A percentile compares a stretch with the other conserved stretches of the same genome.
phyloP scores from a whole-genome alignment of 2,113 vertebrate genomes.

The Pelmatolapia mariae region DNA sequence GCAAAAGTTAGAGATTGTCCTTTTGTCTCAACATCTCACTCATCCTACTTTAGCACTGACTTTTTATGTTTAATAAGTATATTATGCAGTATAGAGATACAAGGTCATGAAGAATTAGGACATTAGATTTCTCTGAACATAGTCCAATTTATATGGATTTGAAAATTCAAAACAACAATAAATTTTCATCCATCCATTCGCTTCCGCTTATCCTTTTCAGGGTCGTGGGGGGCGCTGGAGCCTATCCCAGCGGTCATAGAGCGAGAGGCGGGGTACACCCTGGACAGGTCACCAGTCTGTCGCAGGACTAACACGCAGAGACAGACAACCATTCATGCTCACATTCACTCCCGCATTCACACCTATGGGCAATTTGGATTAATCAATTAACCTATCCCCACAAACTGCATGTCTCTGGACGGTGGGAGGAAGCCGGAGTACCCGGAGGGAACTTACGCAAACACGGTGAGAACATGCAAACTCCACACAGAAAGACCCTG shows the following conservation, averaged over 20 bases:
- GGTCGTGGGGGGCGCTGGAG: too few relatives aligned
- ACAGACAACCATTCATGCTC: accelerated
- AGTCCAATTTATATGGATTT: background rate
- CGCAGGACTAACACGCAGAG: background rate
- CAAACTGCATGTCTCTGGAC: accelerated
- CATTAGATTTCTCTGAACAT: background rate
- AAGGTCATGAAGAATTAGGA: background rate
- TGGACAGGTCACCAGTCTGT: background rate
- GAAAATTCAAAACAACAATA: background rate
- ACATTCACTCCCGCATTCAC: background rate
- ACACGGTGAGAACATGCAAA: background rate
- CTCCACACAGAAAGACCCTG: background rate
- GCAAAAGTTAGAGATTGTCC: background rate
- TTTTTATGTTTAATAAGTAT: background rate
- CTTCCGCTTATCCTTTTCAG: too few relatives aligned
- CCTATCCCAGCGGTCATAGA: accelerated
- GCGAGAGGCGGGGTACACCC: accelerated
- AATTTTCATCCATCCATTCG: background rate
- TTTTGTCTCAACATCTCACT: background rate
- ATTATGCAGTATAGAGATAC: background rate
- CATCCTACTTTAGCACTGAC: background rate
- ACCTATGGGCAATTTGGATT: accelerated
- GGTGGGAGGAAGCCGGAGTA: background rate
- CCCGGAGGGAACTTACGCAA: accelerated
- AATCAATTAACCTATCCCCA: accelerated